Percentiles rank a stretch among this genome's conserved stretches.
phyloP scores from a whole-genome alignment of 2,113 vertebrate genomes.

The Caranx melampygus region DNA sequence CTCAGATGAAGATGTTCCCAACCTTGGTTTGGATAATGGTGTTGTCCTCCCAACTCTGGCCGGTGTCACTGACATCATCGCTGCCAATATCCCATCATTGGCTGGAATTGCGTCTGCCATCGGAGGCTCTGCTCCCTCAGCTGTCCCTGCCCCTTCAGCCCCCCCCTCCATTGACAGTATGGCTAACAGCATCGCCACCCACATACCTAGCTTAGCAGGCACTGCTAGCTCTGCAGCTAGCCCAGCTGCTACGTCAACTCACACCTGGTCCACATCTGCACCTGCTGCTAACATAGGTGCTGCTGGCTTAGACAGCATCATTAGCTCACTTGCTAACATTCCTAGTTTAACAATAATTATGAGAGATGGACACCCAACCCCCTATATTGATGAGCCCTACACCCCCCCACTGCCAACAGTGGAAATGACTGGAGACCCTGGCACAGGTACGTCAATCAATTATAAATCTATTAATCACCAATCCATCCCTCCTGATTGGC shows the following conservation, averaged over 20 bases:
- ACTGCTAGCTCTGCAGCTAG: slow-evolving; percentile 29
- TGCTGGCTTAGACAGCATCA: slow-evolving; percentile 33
- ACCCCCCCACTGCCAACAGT: neutral
- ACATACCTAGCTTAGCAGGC: slow-evolving; percentile 58
- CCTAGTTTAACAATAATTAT: slow-evolving; percentile 36
- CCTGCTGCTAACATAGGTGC: neutral
- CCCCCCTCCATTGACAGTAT: slow-evolving; percentile 20
- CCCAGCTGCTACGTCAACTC: neutral
- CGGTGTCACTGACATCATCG: slow-evolving; percentile 50
- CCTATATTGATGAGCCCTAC: neutral
- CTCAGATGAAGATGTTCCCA: slow-evolving; percentile 46
- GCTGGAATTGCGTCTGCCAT: slow-evolving; percentile 30
- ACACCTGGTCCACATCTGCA: neutral
- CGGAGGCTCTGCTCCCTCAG: neutral
- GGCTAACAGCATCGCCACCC: slow-evolving; percentile 22
- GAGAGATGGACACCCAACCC: neutral
- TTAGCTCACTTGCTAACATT: slow-evolving; percentile 60
- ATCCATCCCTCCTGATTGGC: too few relatives aligned
- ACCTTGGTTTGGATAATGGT: neutral
- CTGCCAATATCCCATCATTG: slow-evolving; percentile 58
- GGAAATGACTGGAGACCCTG: neutral
- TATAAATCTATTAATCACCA: neutral
- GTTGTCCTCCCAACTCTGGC: slow-evolving; percentile 35
- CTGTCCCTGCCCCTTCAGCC: neutral
- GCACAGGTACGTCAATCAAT: slow-evolving; percentile 39